Conservation (phyloP, 2,113 vertebrate species). For the Gopherus flavomarginatus region DNA sequence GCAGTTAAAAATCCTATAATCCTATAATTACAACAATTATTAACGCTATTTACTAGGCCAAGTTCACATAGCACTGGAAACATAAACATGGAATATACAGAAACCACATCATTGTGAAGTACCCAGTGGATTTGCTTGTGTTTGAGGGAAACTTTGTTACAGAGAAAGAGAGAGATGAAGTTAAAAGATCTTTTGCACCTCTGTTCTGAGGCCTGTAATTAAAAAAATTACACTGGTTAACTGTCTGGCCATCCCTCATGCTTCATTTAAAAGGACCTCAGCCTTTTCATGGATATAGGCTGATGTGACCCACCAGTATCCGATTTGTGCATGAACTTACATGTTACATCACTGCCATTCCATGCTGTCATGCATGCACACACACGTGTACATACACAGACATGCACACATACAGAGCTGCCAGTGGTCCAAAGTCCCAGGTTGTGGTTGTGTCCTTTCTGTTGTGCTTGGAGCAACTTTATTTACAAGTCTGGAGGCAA, state of each 20-base stretch:
- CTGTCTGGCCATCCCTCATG: background rate
- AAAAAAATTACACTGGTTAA: background rate
- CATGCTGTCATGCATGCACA: background rate
- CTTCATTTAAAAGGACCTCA: background rate
- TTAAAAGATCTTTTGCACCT: background rate
- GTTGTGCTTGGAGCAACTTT: background rate
- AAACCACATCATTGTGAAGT: background rate
- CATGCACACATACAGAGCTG: too few relatives aligned
- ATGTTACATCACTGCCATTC: background rate
- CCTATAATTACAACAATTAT: conserved; percentile 7
- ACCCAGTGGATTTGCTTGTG: background rate
- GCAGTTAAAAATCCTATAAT: conserved; percentile 7
- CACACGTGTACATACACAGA: too few relatives aligned
- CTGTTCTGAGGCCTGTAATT: background rate
- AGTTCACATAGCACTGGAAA: background rate
- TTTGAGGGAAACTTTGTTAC: rapidly evolving
- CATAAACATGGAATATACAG: background rate
- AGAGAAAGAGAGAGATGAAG: background rate
- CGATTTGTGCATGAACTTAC: background rate
- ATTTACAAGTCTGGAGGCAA: background rate
- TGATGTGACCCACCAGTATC: background rate
- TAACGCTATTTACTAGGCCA: background rate
- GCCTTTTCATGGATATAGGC: background rate
- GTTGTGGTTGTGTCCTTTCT: background rate
- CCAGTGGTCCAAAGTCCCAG: too few relatives aligned